These are phyloP conservation scores for Cryptotermes secundus DNA, from an alignment of 1,140 invertebrate species.

Conservation along the genomic window DNA sequence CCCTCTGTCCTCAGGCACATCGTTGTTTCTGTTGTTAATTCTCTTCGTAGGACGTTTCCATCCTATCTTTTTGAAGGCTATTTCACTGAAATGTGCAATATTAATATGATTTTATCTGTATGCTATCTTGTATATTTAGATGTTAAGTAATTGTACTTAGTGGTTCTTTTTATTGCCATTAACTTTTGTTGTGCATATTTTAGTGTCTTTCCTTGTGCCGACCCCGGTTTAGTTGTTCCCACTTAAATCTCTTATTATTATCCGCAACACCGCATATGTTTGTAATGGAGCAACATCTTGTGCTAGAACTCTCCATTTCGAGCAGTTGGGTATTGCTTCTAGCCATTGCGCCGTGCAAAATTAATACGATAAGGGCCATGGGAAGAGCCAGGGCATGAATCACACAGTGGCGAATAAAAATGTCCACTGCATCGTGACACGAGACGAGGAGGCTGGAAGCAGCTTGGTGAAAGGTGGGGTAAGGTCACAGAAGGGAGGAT, in stretches of 20 bases:
- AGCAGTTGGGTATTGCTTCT: background rate
- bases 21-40: too few relatives aligned
- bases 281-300: background rate
- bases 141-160: too few relatives aligned
- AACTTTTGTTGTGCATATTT: too few relatives aligned
- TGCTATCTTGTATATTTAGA: too few relatives aligned
- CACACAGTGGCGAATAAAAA: conserved; percentile 7
- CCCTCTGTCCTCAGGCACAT: too few relatives aligned
- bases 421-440: background rate
- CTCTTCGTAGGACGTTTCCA: too few relatives aligned
- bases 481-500: background rate
- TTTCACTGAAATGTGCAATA: too few relatives aligned
- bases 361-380: background rate
- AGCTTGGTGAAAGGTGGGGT: background rate
- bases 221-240: too few relatives aligned
- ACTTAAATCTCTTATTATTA: background rate
- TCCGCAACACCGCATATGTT: background rate
- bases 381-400: background rate
- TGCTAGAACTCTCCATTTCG: background rate
- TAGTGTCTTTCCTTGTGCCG: too few relatives aligned
- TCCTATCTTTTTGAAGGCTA: too few relatives aligned
- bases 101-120: too few relatives aligned
- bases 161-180: too few relatives aligned
- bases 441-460: background rate
- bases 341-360: background rate